A percentile compares a stretch with the other conserved stretches of the same genome.
Evolutionary conservation across 2,113 vertebrate genomes (phyloP).

Genomic region (Orycteropus afer): DNA sequence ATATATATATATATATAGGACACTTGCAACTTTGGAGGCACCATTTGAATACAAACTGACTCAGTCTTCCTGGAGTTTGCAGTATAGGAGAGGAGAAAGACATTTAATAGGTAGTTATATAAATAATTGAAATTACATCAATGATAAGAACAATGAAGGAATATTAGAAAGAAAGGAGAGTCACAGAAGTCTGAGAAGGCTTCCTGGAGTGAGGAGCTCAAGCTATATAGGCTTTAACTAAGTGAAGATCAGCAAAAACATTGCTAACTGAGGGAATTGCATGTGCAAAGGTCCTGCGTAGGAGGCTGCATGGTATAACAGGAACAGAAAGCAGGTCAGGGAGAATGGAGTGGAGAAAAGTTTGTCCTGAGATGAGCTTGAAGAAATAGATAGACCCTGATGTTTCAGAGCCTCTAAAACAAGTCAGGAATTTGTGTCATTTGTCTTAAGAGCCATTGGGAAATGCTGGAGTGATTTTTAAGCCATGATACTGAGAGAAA

Average conservation of each 20-base stretch:
- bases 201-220: not conserved
- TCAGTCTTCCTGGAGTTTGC: not conserved
- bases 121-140: not conserved
- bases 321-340: not conserved
- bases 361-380: not conserved
- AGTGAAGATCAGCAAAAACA: not conserved
- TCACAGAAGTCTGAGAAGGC: not conserved
- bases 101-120: not conserved
- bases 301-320: not conserved
- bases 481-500: not conserved
- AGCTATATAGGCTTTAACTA: not conserved
- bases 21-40: not conserved
- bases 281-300: not conserved
- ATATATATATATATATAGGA: no score
- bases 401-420: not conserved
- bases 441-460: not conserved
- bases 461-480: not conserved
- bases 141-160: not conserved
- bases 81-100: not conserved
- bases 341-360: not conserved
- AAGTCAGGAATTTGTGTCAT: not conserved
- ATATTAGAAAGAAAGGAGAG: not conserved
- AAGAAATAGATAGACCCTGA: not conserved
- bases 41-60: not conserved
- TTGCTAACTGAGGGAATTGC: not conserved